These are phyloP conservation scores for Drosophila arizonae DNA, from an alignment of 1,140 invertebrate genomes.

Conservation along the genomic window DNA sequence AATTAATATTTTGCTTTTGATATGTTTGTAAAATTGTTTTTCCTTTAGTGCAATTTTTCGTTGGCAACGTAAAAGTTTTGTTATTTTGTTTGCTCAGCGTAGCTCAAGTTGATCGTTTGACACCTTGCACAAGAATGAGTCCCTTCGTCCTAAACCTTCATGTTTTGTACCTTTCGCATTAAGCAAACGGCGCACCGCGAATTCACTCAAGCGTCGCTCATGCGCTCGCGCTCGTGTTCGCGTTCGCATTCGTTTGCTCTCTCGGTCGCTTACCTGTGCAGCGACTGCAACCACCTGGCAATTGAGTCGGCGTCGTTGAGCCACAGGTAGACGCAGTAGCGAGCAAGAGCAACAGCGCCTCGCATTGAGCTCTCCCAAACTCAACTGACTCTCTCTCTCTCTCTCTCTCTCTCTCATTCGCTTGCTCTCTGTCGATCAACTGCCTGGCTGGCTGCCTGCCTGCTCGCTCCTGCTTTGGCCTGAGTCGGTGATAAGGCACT, in stretches of 20 bases:
- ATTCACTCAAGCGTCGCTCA: constrained; percentile 5
- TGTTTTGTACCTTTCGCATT: constrained; percentile 72
- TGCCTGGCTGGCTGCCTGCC: constrained; percentile 1
- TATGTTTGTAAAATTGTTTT: constrained; percentile 16
- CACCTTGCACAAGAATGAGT: constrained; percentile 80
- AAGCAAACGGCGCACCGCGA: neutral
- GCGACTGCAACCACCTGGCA: constrained; percentile 24
- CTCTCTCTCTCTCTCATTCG: neutral
- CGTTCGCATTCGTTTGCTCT: neutral
- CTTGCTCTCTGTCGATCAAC: constrained; percentile 9
- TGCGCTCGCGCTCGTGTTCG: constrained; percentile 2
- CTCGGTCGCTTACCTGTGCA: constrained; percentile 16
- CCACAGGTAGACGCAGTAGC: constrained; percentile 13
- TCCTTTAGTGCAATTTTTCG: neutral
- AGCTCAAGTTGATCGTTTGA: constrained; percentile 71
- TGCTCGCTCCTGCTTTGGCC: neutral
- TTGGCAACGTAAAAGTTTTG: constrained; percentile 5
- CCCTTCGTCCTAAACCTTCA: constrained; percentile 79
- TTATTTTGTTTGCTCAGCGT: constrained; percentile 31
- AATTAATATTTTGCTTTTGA: neutral
- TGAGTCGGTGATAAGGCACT: neutral
- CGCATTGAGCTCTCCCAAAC: too few species aligned
- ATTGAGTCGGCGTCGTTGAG: constrained; percentile 8
- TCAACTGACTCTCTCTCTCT: too few species aligned
- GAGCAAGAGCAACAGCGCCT: neutral